Evolutionary conservation across 2,888 invertebrate genomes (phyloP).

Genomic region (Heliconius ethilla): DNA sequence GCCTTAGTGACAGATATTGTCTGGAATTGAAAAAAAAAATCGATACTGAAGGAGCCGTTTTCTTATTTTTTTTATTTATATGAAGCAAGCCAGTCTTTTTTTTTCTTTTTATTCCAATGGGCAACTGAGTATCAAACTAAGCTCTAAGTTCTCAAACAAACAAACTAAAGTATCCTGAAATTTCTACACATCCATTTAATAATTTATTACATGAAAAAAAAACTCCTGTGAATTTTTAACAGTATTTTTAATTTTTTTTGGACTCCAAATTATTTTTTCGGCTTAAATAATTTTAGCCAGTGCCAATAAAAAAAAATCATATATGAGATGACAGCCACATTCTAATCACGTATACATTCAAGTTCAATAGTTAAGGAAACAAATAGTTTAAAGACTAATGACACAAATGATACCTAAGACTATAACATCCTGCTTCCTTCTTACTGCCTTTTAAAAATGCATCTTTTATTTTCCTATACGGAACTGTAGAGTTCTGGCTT

Average conservation of each 20-base stretch:
- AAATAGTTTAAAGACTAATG: not conserved
- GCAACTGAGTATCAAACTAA: no score
- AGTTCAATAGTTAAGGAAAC: constrained; percentile 13
- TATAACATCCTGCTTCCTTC: constrained; percentile 7
- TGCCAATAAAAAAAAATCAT: not conserved
- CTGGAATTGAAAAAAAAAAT: not conserved
- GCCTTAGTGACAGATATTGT: not conserved
- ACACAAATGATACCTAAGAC: not conserved
- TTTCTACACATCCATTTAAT: no score
- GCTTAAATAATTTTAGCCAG: not conserved
- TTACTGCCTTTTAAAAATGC: constrained; percentile 7
- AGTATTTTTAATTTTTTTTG: no score
- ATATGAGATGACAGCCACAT: not conserved
- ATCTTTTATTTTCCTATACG: not conserved
- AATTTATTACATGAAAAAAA: no score
- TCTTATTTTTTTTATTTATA: not conserved
- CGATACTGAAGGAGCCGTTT: not conserved
- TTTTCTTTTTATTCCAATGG: no score
- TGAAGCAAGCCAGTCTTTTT: no score
- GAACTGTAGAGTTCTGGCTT: not conserved
- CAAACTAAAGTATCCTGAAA: no score
- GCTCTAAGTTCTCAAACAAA: no score
- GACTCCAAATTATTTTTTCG: no score
- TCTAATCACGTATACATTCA: constrained; percentile 12
- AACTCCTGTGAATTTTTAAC: no score